These are phyloP conservation scores for Notodonta ziczac DNA, from an alignment of 2,888 invertebrate species.

Conservation along the genomic window DNA sequence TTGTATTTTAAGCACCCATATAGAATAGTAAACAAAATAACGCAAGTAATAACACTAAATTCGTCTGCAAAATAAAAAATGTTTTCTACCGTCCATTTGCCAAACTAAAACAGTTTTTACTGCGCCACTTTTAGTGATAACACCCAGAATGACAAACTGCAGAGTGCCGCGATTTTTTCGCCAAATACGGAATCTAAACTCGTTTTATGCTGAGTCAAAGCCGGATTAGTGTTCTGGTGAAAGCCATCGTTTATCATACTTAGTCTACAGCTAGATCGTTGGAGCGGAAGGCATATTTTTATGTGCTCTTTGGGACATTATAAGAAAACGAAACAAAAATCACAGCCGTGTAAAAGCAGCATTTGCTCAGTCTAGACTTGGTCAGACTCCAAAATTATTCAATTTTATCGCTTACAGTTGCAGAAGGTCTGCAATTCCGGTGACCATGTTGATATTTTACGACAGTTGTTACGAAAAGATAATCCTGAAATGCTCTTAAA, in stretches of 20 bases:
- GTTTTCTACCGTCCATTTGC: not conserved
- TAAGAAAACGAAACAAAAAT: too few relatives aligned
- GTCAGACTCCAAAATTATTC: too few relatives aligned
- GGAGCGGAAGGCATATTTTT: not conserved
- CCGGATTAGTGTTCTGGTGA: not conserved
- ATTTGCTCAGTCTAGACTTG: too few relatives aligned
- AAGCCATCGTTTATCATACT: not conserved
- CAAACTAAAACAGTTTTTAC: not conserved
- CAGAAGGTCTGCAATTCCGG: too few relatives aligned
- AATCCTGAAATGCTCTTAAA: too few relatives aligned
- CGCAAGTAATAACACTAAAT: too few relatives aligned
- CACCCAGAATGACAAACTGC: not conserved
- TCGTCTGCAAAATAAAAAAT: not conserved
- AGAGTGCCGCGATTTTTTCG: not conserved
- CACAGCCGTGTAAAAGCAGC: too few relatives aligned
- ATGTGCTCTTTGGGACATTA: not conserved
- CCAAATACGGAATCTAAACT: not conserved
- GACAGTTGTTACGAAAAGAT: too few relatives aligned
- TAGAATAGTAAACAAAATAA: too few relatives aligned
- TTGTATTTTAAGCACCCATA: too few relatives aligned
- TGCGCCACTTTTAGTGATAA: not conserved
- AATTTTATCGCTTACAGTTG: too few relatives aligned
- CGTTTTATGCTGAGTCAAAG: not conserved
- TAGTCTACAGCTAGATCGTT: not conserved
- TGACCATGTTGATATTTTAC: too few relatives aligned